Evolutionary conservation across 92 coral and sea anemone genomes (phyloP), one percentile per base, ranked within the genome.

Genomic region (Scolanthus callimorphus): DNA sequence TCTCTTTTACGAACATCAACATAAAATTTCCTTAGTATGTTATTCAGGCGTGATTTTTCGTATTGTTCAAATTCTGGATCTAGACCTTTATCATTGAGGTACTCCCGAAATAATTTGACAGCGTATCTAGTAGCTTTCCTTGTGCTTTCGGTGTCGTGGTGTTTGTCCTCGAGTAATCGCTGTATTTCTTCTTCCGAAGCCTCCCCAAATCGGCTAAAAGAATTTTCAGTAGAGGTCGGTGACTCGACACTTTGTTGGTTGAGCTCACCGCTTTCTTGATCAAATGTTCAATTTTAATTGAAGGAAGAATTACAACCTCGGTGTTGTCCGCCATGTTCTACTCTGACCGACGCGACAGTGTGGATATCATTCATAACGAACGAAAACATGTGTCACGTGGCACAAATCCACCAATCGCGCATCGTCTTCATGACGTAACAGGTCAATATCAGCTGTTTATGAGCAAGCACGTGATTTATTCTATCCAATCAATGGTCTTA

Each of bases 1-100:
- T 88, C 87, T 74, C 86, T 83, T 65, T 91, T 91, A 20, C 97
- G 78, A 20, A 89, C 92, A 57, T 91, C 95, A 23, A 85, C 92
- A 67, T 91, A 91, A 66, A 91, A 91, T 58, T 78, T 81, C 49
- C 85, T 79, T 45, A 88, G 73, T n/a, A 88, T 65, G 55, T 90
- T 80, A 47, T 88, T 76, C 11, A 91, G 80, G n/a, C 77, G 44
- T 39, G 39, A 51, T 59, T 83, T 86, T 58, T 82, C 89, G 51
- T 75, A 49, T 43, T 65, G 69, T 64, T 86, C 95, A 62, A 86
- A 86, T 68, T 59, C 57, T 17, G 81, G 69, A 43, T 86, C 95
- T 28, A 60, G 65, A 26, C 95, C 87, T 69, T 82, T 86, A 46
- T 86, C 95, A 29, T 71, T 66, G 57, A 86, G 80, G 76, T 86